Evolutionary conservation across 2,888 invertebrate genomes (phyloP).

Genomic region (Polydrusus tereticollis): DNA sequence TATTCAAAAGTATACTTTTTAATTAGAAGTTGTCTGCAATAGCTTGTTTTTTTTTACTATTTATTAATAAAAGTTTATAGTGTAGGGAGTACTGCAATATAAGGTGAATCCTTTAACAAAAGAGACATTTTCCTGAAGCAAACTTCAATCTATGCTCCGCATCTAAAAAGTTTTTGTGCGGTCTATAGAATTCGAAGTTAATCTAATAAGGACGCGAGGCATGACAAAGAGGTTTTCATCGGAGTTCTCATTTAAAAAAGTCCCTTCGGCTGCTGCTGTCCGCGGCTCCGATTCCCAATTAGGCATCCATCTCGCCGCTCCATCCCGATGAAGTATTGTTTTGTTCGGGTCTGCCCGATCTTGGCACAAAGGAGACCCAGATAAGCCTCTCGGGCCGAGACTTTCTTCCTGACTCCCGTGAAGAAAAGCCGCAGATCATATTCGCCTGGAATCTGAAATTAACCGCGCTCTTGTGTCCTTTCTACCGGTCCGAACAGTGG

Average conservation of each 20-base stretch:
- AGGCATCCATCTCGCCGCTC: constrained; percentile 57
- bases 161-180: constrained; percentile 33
- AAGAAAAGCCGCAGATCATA: constrained; percentile 63
- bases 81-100: too few relatives aligned
- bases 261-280: constrained; percentile 37
- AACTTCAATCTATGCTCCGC: constrained; percentile 9
- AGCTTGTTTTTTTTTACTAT: too few relatives aligned
- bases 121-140: not conserved
- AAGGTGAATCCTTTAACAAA: not conserved
- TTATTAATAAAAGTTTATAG: too few relatives aligned
- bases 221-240: constrained; percentile 44
- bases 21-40: too few relatives aligned
- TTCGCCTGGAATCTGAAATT: constrained; percentile 63
- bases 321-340: constrained; percentile 63
- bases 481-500: constrained; percentile 47
- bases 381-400: constrained; percentile 61
- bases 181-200: constrained; percentile 40
- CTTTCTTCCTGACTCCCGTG: constrained; percentile 56
- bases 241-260: constrained; percentile 47
- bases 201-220: constrained; percentile 43
- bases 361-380: constrained; percentile 61
- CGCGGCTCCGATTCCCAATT: constrained; percentile 57
- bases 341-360: constrained; percentile 60
- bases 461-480: constrained; percentile 56
- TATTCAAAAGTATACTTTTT: too few relatives aligned